Conservation (phyloP, 2,113 vertebrate species). For the Chrysochloris asiatica region DNA sequence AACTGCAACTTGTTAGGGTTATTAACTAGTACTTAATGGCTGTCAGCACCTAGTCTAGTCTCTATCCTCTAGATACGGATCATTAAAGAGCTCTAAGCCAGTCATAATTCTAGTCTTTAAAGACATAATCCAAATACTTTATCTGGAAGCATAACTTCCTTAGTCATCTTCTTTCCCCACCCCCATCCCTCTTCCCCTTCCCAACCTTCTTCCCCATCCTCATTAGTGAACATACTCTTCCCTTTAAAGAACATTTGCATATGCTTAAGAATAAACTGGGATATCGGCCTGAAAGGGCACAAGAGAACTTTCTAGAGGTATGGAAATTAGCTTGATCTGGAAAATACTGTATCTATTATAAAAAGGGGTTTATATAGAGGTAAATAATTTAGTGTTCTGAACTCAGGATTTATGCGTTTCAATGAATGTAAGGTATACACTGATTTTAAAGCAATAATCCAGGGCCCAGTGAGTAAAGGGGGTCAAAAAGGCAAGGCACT, state of each 20-base stretch:
- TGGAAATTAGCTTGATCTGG: neutral
- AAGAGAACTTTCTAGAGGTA: neutral
- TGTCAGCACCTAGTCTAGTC: slow-evolving; percentile 62
- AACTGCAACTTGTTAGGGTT: slow-evolving; percentile 72
- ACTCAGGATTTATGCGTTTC: neutral
- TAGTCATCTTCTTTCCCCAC: neutral
- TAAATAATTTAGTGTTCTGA: neutral
- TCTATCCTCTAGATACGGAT: neutral
- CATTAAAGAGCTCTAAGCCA: neutral
- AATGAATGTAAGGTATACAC: neutral
- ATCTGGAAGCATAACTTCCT: neutral
- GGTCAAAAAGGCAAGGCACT: neutral
- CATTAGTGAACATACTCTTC: neutral
- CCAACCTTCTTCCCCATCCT: neutral
- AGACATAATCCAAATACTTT: neutral
- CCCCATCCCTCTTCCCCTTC: neutral
- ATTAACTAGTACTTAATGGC: slow-evolving; percentile 77
- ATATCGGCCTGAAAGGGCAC: neutral
- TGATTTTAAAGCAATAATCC: neutral
- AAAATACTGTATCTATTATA: neutral
- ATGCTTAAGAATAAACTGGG: neutral
- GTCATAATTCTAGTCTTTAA: neutral
- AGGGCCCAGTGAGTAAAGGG: neutral
- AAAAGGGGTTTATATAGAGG: neutral
- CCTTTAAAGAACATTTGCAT: neutral